Base-by-base conservation (phyloP, 2,113 vertebrate species). In the Eurystomus gularis region DNA sequence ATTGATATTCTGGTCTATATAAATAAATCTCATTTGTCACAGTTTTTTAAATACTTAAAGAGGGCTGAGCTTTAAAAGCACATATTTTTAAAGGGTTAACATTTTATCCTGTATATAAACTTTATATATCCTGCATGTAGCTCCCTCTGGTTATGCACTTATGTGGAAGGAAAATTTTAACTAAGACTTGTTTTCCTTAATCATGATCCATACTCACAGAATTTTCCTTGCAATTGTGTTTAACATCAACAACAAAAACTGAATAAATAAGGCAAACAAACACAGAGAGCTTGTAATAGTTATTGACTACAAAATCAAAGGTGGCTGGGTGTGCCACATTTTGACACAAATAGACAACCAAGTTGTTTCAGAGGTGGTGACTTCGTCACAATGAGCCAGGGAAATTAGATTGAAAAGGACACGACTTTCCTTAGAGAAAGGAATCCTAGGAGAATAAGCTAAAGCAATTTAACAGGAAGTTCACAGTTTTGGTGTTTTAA, bases 21-120 rank as follows among this genome's bases (percentile, higher is more conserved):
- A 31, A 23, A 55, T 61, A 26, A 49, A 23, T 18, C 20, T 65
- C 9, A 48, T 33, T 51, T 84, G 37, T 16, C n/a, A 64, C 10
- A 37, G 13, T 7, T 58, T 87, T 72, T 58, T 49, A 71, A 71
- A 24, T 77, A 70, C 9, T 58, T 75, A 60, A 77, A 49, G 23
- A 65, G 18, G 17, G 35, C 2, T 65, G n/a, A 65, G 6, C 11
- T 65, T 65, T 65, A n/a, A 82, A 92, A 54, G 3, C 13, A 54
- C 0, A 0, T 28, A 3, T 23, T 78, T 86, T 68, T 64, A 46
- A 79, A 60, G 5, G 4, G 14, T 25, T 52, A 55, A 2, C 7
- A 33, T 48, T 76, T 81, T 61, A 66, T 40, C 15, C 76, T 28
- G 7, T 40, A 4, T 31, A 71, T 13, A 21, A 88, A 64, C 8